phyloP scores from a whole-genome alignment of 2,113 vertebrate species.

The Colistium nudipinnis region DNA sequence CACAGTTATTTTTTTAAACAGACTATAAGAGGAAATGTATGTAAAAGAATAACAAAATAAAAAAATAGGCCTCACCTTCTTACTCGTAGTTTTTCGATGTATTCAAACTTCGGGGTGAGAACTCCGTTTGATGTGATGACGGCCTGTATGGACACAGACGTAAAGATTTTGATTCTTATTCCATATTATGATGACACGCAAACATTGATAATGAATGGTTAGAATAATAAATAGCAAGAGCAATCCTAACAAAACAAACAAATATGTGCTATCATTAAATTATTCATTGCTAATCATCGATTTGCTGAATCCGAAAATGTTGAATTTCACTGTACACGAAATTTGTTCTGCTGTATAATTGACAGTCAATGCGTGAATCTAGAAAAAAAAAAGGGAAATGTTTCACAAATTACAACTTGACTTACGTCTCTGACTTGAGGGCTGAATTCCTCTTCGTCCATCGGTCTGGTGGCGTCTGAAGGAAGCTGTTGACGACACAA shows the following conservation, averaged over 20 bases:
- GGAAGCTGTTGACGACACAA: conserved; percentile 82
- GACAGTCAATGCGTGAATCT: too few species aligned
- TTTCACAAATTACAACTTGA: conserved; percentile 23
- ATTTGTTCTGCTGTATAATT: too few species aligned
- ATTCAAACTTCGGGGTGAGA: conserved; percentile 95
- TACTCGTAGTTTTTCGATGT: conserved; percentile 93
- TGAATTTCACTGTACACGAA: too few species aligned
- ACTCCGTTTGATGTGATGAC: conserved; percentile 94
- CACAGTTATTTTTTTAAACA: too few species aligned
- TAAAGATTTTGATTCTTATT: background rate
- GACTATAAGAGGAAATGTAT: too few species aligned
- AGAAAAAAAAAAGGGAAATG: background rate
- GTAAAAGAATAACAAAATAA: too few species aligned
- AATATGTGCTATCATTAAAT: too few species aligned
- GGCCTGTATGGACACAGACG: conserved; percentile 82
- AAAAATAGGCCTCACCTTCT: conserved; percentile 82
- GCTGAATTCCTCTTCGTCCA: conserved; percentile 90
- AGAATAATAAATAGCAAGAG: too few species aligned
- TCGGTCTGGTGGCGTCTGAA: conserved; percentile 88
- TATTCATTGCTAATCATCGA: too few species aligned
- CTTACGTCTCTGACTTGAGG: conserved; percentile 94
- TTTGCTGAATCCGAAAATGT: too few species aligned
- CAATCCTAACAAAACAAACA: too few species aligned
- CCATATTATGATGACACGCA: too few species aligned
- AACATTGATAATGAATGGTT: background rate